These are phyloP conservation scores for Dinoponera quadriceps DNA, from an alignment of 1,140 invertebrate genomes.

Conservation along the genomic window DNA sequence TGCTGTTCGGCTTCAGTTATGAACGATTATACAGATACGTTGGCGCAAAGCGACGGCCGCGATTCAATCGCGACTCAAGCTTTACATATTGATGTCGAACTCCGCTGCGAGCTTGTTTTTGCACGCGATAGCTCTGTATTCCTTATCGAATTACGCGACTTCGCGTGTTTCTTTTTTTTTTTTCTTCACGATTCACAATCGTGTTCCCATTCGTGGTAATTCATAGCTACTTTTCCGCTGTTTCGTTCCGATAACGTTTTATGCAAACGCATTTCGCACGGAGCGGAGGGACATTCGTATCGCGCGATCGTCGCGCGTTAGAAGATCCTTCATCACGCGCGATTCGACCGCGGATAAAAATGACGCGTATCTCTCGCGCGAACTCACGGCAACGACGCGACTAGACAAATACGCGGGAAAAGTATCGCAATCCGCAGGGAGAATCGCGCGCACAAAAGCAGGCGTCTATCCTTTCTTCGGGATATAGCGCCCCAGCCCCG, in stretches of 20 bases:
- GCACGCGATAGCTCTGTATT: neutral
- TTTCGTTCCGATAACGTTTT: constrained; percentile 1
- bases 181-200: neutral
- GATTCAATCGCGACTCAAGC: neutral
- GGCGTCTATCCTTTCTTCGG: constrained; percentile 21
- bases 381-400: neutral
- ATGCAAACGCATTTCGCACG: neutral
- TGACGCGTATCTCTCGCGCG: neutral
- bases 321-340: constrained; percentile 22
- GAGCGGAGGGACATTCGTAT: neutral
- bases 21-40: neutral
- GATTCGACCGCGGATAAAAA: constrained; percentile 4
- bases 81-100: neutral
- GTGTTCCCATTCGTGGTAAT: no score
- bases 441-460: constrained; percentile 36
- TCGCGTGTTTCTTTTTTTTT: neutral
- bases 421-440: neutral
- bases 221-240: no score
- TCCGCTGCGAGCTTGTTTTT: neutral
- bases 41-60: neutral
- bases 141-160: neutral
- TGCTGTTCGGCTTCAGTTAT: neutral
- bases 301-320: neutral
- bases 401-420: constrained; percentile 34
- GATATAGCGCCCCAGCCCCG: neutral